Percentiles rank a stretch among this genome's conserved stretches.
phyloP scores from a whole-genome alignment of 1,140 invertebrate genomes.

The Aphis craccivora region DNA sequence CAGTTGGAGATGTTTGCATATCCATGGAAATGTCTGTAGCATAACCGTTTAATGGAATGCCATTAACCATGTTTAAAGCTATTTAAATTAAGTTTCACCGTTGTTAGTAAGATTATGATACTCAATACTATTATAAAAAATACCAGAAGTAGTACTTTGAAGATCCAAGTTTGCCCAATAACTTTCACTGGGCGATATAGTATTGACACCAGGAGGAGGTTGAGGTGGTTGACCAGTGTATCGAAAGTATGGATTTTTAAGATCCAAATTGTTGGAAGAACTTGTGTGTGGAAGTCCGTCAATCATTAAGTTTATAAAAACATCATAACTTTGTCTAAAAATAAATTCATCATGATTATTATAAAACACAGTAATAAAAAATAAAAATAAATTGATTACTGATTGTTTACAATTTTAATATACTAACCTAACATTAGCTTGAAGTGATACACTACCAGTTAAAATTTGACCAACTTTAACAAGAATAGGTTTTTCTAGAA shows the following conservation, averaged over 20 bases:
- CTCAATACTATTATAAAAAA: conserved; percentile 43
- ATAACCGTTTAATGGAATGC: conserved; percentile 78
- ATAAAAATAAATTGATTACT: neutral
- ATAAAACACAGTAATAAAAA: neutral
- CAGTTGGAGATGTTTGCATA: conserved; percentile 4
- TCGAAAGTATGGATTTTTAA: conserved; percentile 99
- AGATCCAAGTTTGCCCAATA: conserved; percentile 87
- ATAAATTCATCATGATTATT: conserved; percentile 5
- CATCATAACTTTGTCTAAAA: conserved; percentile 93
- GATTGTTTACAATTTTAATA: neutral
- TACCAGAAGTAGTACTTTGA: conserved; percentile 72
- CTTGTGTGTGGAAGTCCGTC: conserved; percentile 83
- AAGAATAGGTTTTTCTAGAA: conserved; percentile 92
- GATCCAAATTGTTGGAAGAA: conserved; percentile 90
- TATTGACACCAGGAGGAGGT: conserved; percentile 87
- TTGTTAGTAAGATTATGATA: conserved; percentile 52
- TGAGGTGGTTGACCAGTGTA: conserved; percentile 87
- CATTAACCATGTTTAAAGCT: conserved; percentile 72
- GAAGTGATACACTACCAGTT: conserved; percentile 84
- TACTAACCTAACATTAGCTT: conserved; percentile 87
- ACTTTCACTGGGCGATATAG: conserved; percentile 88
- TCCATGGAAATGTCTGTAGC: conserved; percentile 71
- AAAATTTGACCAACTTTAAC: conserved; percentile 93
- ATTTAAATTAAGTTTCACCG: neutral
- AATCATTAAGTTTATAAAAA: conserved; percentile 92